A percentile compares a stretch with the other conserved stretches of the same genome.
Conservation (phyloP, 2,888 invertebrate species). For the Sinhomidia bicolor region DNA sequence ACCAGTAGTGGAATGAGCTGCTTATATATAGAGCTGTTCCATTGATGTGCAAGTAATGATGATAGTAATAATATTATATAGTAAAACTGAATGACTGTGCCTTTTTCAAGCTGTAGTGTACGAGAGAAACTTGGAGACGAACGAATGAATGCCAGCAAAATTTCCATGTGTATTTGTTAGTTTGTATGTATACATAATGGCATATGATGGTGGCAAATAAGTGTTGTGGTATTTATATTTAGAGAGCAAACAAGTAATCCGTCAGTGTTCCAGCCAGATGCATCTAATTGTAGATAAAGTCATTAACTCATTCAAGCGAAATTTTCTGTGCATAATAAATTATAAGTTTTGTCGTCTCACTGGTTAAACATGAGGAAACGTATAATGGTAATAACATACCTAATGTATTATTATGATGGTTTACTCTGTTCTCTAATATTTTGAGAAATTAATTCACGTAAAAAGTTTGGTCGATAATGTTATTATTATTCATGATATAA, state of each 20-base stretch:
- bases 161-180: not conserved
- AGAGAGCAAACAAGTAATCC: slow-evolving; percentile 69
- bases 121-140: too few species aligned
- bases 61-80: not conserved
- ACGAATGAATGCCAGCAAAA: slow-evolving; percentile 20
- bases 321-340: slow-evolving; percentile 72
- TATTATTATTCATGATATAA: too few species aligned
- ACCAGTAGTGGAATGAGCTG: slow-evolving; percentile 44
- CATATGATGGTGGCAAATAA: too few species aligned
- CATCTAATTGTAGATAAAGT: slow-evolving; percentile 79
- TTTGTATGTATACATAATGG: not conserved
- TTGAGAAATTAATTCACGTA: not conserved
- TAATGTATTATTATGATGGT: too few species aligned
- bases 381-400: not conserved
- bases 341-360: slow-evolving; percentile 67
- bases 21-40: not conserved
- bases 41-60: slow-evolving; percentile 32
- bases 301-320: slow-evolving; percentile 78
- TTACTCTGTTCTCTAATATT: not conserved
- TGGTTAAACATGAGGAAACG: slow-evolving; percentile 6
- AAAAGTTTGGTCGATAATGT: too few species aligned
- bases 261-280: slow-evolving; percentile 78
- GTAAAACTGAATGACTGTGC: too few species aligned
- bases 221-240: slow-evolving; percentile 29
- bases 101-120: not conserved